Evolutionary conservation across 2,888 invertebrate species (phyloP).

Genomic region (Geotrupes spiniger): DNA sequence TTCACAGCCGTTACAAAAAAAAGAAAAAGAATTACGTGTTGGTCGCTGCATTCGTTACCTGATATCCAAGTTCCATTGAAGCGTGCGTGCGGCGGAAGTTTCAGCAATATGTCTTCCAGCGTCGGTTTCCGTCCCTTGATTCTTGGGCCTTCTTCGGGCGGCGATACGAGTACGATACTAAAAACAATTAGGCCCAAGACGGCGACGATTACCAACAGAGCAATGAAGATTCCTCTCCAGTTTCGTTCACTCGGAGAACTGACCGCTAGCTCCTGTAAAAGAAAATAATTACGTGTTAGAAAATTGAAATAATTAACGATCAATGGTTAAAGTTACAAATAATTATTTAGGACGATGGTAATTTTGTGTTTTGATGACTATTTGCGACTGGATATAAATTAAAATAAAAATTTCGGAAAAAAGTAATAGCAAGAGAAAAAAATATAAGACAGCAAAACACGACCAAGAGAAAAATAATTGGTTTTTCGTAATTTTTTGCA

Average conservation of each 20-base stretch:
- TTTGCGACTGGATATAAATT: too few relatives aligned
- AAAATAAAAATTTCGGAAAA: too few relatives aligned
- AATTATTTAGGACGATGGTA: too few relatives aligned
- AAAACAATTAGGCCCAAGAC: conserved; percentile 87
- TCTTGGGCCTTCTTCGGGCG: conserved; percentile 68
- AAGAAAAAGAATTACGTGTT: background rate
- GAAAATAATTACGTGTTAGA: too few relatives aligned
- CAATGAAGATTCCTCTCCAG: conserved; percentile 93
- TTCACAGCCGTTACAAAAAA: too few relatives aligned
- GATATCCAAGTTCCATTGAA: conserved; percentile 79
- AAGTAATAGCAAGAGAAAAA: too few relatives aligned
- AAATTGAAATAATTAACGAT: conserved; percentile 1
- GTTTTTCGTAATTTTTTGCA: too few relatives aligned
- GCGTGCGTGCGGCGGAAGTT: conserved; percentile 51
- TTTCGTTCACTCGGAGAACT: conserved; percentile 84
- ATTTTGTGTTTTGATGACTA: too few relatives aligned
- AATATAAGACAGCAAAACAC: too few relatives aligned
- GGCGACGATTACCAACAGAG: conserved; percentile 83
- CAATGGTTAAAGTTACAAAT: too few relatives aligned
- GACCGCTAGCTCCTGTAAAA: conserved; percentile 86
- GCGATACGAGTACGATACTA: conserved; percentile 87
- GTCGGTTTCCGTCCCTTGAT: conserved; percentile 67
- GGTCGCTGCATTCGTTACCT: too few relatives aligned
- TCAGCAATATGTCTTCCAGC: conserved; percentile 63
- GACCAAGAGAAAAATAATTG: too few relatives aligned